Base-by-base conservation (phyloP, 2,113 vertebrate genomes). In the Rhinopomastus cyanomelas region DNA sequence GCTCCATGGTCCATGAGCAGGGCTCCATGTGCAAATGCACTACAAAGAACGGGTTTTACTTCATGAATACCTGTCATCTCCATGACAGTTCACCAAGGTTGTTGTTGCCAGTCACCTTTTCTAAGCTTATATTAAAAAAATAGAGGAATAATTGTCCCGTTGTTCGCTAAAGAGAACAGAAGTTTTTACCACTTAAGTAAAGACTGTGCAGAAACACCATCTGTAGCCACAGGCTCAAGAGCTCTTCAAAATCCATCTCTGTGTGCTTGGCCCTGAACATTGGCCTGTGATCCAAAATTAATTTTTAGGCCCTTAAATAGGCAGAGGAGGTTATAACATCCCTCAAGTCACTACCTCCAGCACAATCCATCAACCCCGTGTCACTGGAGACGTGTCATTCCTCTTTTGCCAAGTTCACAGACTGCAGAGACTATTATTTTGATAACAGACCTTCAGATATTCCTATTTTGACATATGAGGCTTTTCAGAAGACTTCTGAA, bases 1-100 rank as follows among this genome's bases (percentile, higher is more conserved):
- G 52, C 52, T 85, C 69, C 52, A 77, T 36, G 89, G 68, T 42
- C 94, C 68, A 81, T 34, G 42, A 44, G 39, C 49, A 52, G 74
- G 23, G 68, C 27, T 83, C 76, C 60, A 86, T 9, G 15, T 81
- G 76, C 68, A 76, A 92, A 87, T 61, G 62, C 67, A 57, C 67
- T 90, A 83, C 88, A 88, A 90, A 95, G 65, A 84, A 37, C 27
- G 9, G 66, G 81, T 94, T 88, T 88, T 88, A 93, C 92, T 94
- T 92, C 90, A 94, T 87, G 84, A 90, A 82, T 51, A 79, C 36
- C 62, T 72, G 52, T 65, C 11, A 0, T 85, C 78, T 81, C 87
- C 42, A 68, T 71, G 71, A 86, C 57, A 51, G 59, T 79, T 92
- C 91, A 68, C 62, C 57, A 53, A 84, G 71, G 66, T 92, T 94